Base-by-base conservation (phyloP, 2,113 vertebrate genomes). In the Colistium nudipinnis region DNA sequence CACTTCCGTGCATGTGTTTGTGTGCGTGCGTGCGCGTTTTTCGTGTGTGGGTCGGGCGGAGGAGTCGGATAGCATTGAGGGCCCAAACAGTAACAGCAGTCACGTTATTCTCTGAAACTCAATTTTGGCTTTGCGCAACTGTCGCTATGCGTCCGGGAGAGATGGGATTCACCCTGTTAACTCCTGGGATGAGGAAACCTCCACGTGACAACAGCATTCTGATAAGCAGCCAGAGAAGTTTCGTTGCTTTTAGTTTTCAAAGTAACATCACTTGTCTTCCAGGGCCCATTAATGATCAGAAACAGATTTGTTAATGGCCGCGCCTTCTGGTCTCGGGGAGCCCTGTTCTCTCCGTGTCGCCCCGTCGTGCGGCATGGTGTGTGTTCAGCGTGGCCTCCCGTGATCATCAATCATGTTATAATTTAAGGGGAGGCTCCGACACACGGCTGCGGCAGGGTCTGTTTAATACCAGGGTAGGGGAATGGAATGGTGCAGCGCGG, bases 401-500 rank as follows among this genome's bases (percentile, higher is more conserved):
- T 30, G 49, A 63, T 36, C 56, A 59, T 81, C 63, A 74, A 31
- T 80, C 63, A 72, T 44, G 33, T 55, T 52, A 10, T 68, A 85
- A 74, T 82, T 77, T 47, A 53, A 85, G 27, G 44, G 69, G 38
- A 61, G 13, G 62, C 59, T 70, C 73, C 31, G 45, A 24, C 20
- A 24, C 30, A 19, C 74, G 60, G 59, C 54, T 59, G 36, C 49
- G 28, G 61, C 56, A 36, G 27, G 47, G 66, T 68, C 77, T 77
- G 69, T 62, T 70, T 77, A 84, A 70, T 70, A 74, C 25, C 73
- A 74, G 64, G 36, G 20, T 70, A n/a, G 33, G 39, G 38, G 74
- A 74, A 76, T 43, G 17, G 55, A 70, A 62, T 12, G 44, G 48
- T 30, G 36, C 66, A 68, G 38, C 17, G n/a, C 36, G 39, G 33